Evolutionary conservation across 2,113 vertebrate species (phyloP).

Genomic region (Salvelinus sp.): DNA sequence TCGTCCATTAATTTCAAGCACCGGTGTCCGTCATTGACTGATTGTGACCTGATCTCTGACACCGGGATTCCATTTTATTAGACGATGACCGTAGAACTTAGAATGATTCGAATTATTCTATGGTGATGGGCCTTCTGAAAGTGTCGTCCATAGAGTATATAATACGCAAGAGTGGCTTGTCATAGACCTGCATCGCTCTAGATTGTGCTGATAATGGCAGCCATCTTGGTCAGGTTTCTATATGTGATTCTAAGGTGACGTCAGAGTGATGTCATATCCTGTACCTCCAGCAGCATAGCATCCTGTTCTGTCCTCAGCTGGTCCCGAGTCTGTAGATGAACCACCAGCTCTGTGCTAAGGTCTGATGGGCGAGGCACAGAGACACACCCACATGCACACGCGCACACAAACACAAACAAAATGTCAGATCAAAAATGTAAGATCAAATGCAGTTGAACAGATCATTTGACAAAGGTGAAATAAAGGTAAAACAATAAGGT

Average conservation of each 20-base stretch:
- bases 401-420: not conserved
- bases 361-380: slow-evolving; percentile 46
- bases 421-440: not conserved
- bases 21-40: slow-evolving; percentile 4
- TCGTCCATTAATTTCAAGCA: not conserved
- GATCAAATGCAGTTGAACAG: not conserved
- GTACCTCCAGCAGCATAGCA: slow-evolving; percentile 79
- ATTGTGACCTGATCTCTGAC: slow-evolving; percentile 2
- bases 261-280: slow-evolving; percentile 77
- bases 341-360: slow-evolving; percentile 77
- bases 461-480: not conserved
- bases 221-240: too few species aligned
- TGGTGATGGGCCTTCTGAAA: too few species aligned
- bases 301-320: slow-evolving; percentile 80
- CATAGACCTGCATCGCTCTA: too few species aligned
- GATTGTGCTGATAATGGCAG: not conserved
- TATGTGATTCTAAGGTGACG: not conserved
- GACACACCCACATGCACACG: not conserved
- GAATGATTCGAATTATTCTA: too few species aligned
- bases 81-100: not conserved
- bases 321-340: slow-evolving; percentile 72
- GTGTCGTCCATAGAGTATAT: too few species aligned
- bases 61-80: not conserved
- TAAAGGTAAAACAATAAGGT: too few species aligned
- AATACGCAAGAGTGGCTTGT: too few species aligned